phyloP scores from a whole-genome alignment of 2,113 vertebrate genomes.

The Crocuta crocuta region DNA sequence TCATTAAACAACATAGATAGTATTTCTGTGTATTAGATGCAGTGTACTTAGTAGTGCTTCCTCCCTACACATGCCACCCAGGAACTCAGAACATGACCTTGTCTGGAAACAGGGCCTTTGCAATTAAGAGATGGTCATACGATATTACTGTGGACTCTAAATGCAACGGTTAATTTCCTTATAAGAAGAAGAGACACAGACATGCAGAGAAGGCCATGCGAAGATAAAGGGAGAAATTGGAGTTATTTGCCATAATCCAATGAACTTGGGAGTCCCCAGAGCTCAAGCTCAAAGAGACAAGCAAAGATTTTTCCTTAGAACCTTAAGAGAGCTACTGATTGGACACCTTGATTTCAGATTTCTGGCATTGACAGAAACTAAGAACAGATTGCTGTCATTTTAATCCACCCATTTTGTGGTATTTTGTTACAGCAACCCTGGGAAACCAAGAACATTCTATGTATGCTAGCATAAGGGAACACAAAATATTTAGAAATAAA shows the following conservation, averaged over 20 bases:
- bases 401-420: neutral
- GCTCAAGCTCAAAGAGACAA: neutral
- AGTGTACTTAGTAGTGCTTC: neutral
- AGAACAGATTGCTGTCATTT: neutral
- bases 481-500: no score
- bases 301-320: neutral
- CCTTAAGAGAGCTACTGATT: neutral
- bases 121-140: neutral
- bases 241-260: neutral
- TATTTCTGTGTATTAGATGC: neutral
- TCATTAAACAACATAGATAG: neutral
- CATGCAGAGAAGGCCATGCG: neutral
- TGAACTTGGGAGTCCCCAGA: neutral
- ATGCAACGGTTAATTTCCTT: neutral
- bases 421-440: neutral
- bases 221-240: neutral
- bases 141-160: neutral
- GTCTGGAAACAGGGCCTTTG: neutral
- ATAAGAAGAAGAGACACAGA: neutral
- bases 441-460: neutral
- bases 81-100: neutral
- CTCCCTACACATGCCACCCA: neutral
- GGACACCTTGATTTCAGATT: neutral
- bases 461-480: neutral
- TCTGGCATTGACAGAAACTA: neutral